Evolutionary conservation across 2,888 invertebrate species (phyloP).

Genomic region (Octonoba sinensis): DNA sequence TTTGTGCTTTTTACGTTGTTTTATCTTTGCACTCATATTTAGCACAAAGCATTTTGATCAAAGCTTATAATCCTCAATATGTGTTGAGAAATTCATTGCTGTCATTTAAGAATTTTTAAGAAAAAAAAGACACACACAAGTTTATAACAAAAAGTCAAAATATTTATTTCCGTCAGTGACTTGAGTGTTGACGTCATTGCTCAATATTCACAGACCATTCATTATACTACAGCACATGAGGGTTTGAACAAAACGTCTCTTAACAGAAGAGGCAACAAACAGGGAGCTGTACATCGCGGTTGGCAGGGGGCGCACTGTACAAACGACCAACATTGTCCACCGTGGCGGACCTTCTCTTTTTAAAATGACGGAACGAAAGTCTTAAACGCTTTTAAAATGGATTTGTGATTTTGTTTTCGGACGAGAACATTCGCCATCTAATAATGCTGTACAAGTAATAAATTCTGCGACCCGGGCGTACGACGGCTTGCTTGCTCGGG

Average conservation of each 20-base stretch:
- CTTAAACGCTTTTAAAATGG: not conserved
- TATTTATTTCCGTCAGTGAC: constrained; percentile 62
- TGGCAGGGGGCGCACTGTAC: constrained; percentile 33
- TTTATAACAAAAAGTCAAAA: constrained; percentile 61
- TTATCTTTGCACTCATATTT: too few species aligned
- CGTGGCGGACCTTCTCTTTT: not conserved
- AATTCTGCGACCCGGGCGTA: too few species aligned
- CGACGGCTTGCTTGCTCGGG: not conserved
- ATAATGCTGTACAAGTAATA: too few species aligned
- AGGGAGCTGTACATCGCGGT: constrained; percentile 49
- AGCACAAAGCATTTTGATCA: too few species aligned
- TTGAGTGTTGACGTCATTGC: constrained; percentile 48
- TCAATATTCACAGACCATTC: constrained; percentile 57
- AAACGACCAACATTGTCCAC: constrained; percentile 3
- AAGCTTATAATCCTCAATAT: too few species aligned
- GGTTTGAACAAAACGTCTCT: constrained; percentile 32
- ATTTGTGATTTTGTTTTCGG: too few species aligned
- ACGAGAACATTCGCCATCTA: too few species aligned
- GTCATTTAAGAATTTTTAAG: not conserved
- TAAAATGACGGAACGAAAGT: constrained; percentile 7
- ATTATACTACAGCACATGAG: constrained; percentile 59
- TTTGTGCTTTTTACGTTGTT: too few species aligned
- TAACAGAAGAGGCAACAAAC: constrained; percentile 46
- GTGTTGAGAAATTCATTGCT: too few species aligned
- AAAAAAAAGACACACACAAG: constrained; percentile 17